phyloP scores from a whole-genome alignment of 2,797 vertebrate genomes.

The Peromyscus eremicus region DNA sequence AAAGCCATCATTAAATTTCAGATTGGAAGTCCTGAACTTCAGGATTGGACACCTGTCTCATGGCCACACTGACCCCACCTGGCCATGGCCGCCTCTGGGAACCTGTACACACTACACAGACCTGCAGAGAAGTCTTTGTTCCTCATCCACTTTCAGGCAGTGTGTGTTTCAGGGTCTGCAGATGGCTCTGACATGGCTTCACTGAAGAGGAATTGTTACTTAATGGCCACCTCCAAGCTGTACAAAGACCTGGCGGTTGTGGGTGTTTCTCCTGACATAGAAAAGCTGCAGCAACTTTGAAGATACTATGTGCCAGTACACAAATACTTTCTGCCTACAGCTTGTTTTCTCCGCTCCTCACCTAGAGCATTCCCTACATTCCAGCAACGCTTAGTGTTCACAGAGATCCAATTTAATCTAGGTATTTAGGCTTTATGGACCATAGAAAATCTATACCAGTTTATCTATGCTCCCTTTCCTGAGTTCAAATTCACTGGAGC shows the following conservation, averaged over 20 bases:
- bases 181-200: neutral
- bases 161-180: neutral
- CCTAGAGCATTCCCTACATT: conserved; percentile 4
- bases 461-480: conserved; percentile 6
- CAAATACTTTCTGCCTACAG: neutral
- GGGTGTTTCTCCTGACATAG: neutral
- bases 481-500: neutral
- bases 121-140: neutral
- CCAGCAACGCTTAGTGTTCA: neutral
- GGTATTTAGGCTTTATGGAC: neutral
- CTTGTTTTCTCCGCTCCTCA: neutral
- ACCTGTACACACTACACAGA: neutral
- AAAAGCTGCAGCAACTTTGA: neutral
- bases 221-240: neutral
- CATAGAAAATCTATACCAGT: neutral
- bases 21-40: neutral
- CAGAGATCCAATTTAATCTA: neutral
- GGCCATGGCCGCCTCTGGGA: neutral
- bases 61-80: too few species aligned
- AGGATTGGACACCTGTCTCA: neutral
- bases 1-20: neutral
- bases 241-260: neutral
- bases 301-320: neutral
- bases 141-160: neutral
- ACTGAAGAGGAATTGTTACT: neutral